phyloP scores from a whole-genome alignment of 2,888 invertebrate genomes.

The Polymixis lichenea region DNA sequence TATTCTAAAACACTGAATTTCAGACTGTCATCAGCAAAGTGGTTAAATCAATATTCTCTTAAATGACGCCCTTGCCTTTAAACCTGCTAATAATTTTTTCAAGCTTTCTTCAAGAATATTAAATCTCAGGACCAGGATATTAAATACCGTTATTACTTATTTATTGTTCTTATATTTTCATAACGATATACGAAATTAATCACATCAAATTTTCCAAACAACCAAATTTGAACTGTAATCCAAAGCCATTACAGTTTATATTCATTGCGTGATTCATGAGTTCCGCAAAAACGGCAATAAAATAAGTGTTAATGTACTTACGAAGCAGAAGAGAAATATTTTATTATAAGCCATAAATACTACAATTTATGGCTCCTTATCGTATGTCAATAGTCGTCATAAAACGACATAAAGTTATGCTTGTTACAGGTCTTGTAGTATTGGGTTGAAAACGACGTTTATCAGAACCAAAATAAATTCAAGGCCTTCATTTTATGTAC shows the following conservation, averaged over 20 bases:
- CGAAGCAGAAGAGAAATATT: slow-evolving; percentile 56
- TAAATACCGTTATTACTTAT: slow-evolving; percentile 42
- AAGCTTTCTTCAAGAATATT: background rate
- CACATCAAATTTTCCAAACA: background rate
- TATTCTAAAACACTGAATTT: background rate
- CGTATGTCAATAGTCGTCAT: slow-evolving; percentile 64
- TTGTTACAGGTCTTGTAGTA: slow-evolving; percentile 25
- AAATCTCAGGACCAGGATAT: slow-evolving; percentile 29
- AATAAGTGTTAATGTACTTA: slow-evolving; percentile 56
- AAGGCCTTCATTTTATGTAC: slow-evolving; percentile 10
- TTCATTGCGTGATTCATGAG: slow-evolving; percentile 2
- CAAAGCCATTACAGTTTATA: background rate
- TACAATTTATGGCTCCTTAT: slow-evolving; percentile 68
- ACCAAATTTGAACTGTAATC: slow-evolving; percentile 23
- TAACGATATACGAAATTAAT: slow-evolving; percentile 51
- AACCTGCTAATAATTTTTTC: background rate
- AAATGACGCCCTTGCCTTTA: background rate
- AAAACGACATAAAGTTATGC: slow-evolving; percentile 62
- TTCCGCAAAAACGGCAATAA: slow-evolving; percentile 50
- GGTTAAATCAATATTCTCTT: background rate
- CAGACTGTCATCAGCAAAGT: background rate
- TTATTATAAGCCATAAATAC: slow-evolving; percentile 70
- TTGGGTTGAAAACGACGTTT: slow-evolving; percentile 15
- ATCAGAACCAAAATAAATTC: slow-evolving; percentile 28
- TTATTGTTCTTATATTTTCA: slow-evolving; percentile 54